Percentiles rank a stretch among this genome's conserved stretches.
Evolutionary conservation across 2,797 vertebrate species (phyloP).

Genomic region (Silurus lanzhouensis): DNA sequence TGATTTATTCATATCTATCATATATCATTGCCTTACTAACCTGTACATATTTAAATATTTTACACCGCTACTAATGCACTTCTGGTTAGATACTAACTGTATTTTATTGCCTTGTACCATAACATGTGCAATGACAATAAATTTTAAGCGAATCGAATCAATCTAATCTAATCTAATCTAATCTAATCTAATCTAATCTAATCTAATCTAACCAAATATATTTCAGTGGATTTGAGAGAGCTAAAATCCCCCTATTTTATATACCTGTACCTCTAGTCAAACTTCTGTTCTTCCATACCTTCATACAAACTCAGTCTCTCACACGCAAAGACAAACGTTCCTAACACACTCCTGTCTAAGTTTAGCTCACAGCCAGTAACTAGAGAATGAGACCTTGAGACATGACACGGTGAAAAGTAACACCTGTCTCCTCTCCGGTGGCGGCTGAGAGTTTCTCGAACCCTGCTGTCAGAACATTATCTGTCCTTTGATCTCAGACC

Average conservation of each 20-base stretch:
- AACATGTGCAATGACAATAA: too few species aligned
- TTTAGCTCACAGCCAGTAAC: slow-evolving; percentile 56
- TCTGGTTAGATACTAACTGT: too few species aligned
- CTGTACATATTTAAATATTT: too few species aligned
- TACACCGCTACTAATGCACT: too few species aligned
- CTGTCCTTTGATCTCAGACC: slow-evolving; percentile 20
- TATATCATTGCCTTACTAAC: too few species aligned
- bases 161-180: too few species aligned
- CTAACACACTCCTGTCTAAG: slow-evolving; percentile 31
- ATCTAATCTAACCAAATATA: too few species aligned
- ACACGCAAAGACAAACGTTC: slow-evolving; percentile 31
- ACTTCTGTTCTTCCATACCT: slow-evolving; percentile 9
- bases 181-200: too few species aligned
- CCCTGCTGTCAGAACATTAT: slow-evolving; percentile 31
- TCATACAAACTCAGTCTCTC: slow-evolving; percentile 19
- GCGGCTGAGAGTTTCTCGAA: slow-evolving; percentile 20
- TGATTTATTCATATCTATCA: too few species aligned
- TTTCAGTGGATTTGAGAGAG: too few species aligned
- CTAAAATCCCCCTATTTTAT: slow-evolving; percentile 17
- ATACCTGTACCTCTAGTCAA: slow-evolving; percentile 34
- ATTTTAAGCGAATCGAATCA: too few species aligned
- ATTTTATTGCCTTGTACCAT: too few species aligned
- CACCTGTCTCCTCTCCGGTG: slow-evolving; percentile 33
- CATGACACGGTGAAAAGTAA: slow-evolving; percentile 51
- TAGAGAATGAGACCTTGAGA: slow-evolving; percentile 46